Percentiles rank a stretch among this genome's conserved stretches.
These are phyloP conservation scores for Zygaena filipendulae DNA, from an alignment of 2,888 invertebrate genomes.

Conservation along the genomic window DNA sequence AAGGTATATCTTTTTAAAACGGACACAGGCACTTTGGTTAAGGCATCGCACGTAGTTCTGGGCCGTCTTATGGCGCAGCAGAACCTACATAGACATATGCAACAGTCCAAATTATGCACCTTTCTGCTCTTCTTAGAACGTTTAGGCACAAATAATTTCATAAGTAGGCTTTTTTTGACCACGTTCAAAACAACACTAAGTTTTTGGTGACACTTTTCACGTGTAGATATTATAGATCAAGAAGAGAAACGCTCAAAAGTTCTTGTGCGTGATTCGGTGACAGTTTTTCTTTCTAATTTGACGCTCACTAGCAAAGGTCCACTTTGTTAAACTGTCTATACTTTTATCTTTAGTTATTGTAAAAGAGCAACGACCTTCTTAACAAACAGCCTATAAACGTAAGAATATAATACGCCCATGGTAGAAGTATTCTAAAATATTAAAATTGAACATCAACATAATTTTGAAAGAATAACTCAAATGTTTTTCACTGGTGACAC, in stretches of 20 bases:
- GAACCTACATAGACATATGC: slow-evolving; percentile 42
- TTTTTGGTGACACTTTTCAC: no score
- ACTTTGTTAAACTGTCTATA: no score
- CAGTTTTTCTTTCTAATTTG: no score
- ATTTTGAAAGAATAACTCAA: no score
- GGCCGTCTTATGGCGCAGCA: slow-evolving; percentile 45
- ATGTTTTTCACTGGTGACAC: no score
- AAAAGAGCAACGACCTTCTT: slow-evolving; percentile 33
- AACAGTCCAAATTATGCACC: slow-evolving; percentile 45
- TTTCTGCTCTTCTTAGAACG: slow-evolving; percentile 40
- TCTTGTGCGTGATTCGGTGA: no score
- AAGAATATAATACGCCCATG: slow-evolving; percentile 22
- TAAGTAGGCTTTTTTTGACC: slow-evolving; percentile 61
- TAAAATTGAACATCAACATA: no score
- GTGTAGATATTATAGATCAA: no score
- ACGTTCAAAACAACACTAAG: no score
- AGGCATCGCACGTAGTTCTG: slow-evolving; percentile 41
- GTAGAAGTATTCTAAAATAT: no score
- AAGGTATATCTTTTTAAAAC: slow-evolving; percentile 56
- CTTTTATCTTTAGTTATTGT: no score
- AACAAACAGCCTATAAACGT: slow-evolving; percentile 55
- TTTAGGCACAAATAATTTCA: slow-evolving; percentile 48
- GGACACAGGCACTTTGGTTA: slow-evolving; percentile 44
- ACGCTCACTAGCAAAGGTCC: slow-evolving; percentile 19
- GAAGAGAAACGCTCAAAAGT: not conserved